Conservation (phyloP, 2,888 invertebrate genomes). For the Ephialtes manifestator region DNA sequence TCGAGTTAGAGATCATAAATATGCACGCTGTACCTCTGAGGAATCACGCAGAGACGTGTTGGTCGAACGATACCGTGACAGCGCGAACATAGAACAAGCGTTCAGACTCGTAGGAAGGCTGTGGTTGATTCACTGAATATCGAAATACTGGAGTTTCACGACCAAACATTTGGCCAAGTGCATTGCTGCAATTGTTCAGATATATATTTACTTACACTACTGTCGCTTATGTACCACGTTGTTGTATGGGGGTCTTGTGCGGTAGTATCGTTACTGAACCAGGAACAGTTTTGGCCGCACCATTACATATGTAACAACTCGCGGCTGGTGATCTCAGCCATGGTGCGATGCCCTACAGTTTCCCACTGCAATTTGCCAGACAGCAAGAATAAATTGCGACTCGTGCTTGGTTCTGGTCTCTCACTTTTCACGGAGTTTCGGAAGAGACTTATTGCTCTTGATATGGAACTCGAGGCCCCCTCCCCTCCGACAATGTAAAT, state of each 20-base stretch:
- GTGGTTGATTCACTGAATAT: constrained; percentile 1
- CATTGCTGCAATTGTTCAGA: neutral
- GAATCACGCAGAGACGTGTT: neutral
- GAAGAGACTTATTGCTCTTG: constrained; percentile 47
- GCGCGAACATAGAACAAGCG: neutral
- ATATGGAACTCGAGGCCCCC: constrained; percentile 5
- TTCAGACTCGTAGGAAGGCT: neutral
- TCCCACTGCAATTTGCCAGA: constrained; percentile 29
- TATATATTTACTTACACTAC: neutral
- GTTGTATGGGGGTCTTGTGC: neutral
- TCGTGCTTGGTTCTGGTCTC: neutral
- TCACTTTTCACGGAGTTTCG: constrained; percentile 23
- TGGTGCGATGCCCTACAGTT: neutral
- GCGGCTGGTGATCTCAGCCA: neutral
- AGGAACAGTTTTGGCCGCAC: neutral
- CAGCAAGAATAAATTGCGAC: constrained; percentile 15
- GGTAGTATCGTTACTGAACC: neutral
- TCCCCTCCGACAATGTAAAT: constrained; percentile 19
- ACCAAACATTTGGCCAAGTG: neutral
- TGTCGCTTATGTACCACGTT: neutral
- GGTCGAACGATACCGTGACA: constrained; percentile 4
- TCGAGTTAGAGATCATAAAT: constrained; percentile 1
- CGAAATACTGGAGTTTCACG: neutral
- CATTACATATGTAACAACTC: constrained; percentile 17
- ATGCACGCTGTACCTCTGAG: neutral